Evolutionary conservation across 2,888 invertebrate genomes (phyloP), one percentile per base, ranked within the genome.

Genomic region (Oxyteleia sp.): DNA sequence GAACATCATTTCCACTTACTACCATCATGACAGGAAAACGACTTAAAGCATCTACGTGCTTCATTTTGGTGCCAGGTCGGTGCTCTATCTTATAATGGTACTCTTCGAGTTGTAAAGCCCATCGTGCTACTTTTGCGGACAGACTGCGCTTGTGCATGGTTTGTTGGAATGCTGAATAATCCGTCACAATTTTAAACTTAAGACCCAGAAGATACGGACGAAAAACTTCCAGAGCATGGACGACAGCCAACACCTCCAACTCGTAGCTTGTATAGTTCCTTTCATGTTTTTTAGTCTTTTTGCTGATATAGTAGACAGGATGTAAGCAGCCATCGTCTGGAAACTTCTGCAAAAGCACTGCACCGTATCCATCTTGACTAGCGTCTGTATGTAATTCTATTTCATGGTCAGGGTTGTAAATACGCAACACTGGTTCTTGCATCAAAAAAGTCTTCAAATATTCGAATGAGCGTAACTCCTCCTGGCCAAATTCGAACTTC

Each of bases 211-310:
- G 4, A 29, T 83, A 83, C 2, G 49, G 18, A 0, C 78, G 45
- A 20, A 79, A 83, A 20, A 55, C 59, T 5, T 69, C 13, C 10
- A 83, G 11, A 0, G 63, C 55, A 0, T 41, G 3, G 7, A 84
- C 49, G 0, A 82, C 41, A 0, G 68, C 82, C 1, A 78, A 0
- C 10, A 49, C 61, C 13, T 75, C 79, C 4, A 80, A 20, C 5
- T 71, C 79, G 11, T 84, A 84, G 26, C 84, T 80, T 8, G 20
- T 29, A n/a, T 84, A 84, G 1, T 66, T 74, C 10, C n/a, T 0
- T 18, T 84, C 71, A 0, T 49, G 18, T 0, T 16, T 10, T 0
- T 23, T 47, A 3, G 75, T 75, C 5, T 59, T 78, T 0, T 51
- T 26, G 29, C 64, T 79, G 10, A 63, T 18, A 47, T 41, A 83